Base-by-base conservation (phyloP, 1,140 invertebrate genomes). In the Zaprionus ornatus region DNA sequence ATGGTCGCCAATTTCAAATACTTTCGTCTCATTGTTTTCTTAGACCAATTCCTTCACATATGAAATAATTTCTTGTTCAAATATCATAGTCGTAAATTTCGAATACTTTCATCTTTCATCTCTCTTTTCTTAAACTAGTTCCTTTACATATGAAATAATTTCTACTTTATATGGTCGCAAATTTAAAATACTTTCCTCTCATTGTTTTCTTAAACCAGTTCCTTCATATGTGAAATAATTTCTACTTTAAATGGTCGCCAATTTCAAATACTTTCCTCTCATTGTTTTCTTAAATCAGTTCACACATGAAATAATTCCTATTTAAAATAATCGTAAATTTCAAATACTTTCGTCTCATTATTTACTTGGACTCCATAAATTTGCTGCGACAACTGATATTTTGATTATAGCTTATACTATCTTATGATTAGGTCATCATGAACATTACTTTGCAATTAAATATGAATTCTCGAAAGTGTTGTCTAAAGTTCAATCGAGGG, bases 391-490 rank as follows among this genome's bases (percentile, higher is more conserved):
- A 40, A 35, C 13, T 62, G 32, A 25, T 19, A 42, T 15, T 19
- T 59, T 70, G 65, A 62, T 63, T 69, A 27, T 37, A 56, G 35
- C 21, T 48, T 29, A 21, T 60, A 35, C 37, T 35, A 45, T 55
- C 37, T 45, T 27, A 61, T 40, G 37, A 69, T 74, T 69, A 62
- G 50, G 55, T 55, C 65, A 74, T 55, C 65, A 29, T 37, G 45
- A 55, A 61, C 68, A 74, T 74, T 62, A 63, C 10, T 63, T 63
- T 57, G 32, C 29, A 74, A 74, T 74, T 70, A 70, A 42, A 48
- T 48, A 23, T 17, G 17, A 62, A 57, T 69, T 67, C 19, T 40
- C 21, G 35, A 40, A 50, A 65, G 6, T 7, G 9, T 50, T 50
- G 45, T 50, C 45, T 50, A 57, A 48, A 32, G 17, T 52, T 65